Conservation (phyloP, 1,140 invertebrate genomes). For the Wiebesia pumilae region DNA sequence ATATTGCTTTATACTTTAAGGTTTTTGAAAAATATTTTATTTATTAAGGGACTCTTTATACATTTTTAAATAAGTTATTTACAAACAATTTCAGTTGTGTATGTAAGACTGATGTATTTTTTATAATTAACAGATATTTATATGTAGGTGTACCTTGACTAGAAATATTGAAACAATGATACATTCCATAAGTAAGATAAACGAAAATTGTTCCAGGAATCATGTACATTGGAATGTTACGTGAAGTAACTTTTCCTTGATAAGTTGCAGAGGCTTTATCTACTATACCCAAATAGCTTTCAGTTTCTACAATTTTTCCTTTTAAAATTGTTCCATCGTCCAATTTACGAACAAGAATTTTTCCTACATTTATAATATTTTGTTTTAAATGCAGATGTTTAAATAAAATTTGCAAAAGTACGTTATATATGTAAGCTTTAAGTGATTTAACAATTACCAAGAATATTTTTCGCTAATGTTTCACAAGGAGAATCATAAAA, state of each 20-base stretch:
- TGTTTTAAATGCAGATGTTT: constrained; percentile 6
- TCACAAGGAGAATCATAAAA: constrained; percentile 73
- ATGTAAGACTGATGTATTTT: not conserved
- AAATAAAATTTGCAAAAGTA: not conserved
- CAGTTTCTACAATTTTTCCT: constrained; percentile 86
- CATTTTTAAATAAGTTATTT: not conserved
- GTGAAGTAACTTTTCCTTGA: constrained; percentile 79
- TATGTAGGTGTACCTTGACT: constrained; percentile 76
- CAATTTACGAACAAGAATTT: constrained; percentile 78
- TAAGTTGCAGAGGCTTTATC: constrained; percentile 86
- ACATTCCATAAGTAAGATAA: constrained; percentile 89
- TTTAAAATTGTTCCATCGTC: constrained; percentile 76
- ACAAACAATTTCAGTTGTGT: not conserved
- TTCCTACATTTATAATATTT: constrained; percentile 65
- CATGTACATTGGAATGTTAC: constrained; percentile 89
- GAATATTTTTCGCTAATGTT: constrained; percentile 77
- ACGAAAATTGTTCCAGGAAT: constrained; percentile 85
- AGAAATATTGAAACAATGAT: constrained; percentile 89
- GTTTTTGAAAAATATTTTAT: too few relatives aligned
- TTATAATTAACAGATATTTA: not conserved
- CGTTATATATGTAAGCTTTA: not conserved
- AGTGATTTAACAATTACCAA: constrained; percentile 74
- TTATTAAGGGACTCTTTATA: too few relatives aligned
- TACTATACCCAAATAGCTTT: constrained; percentile 83
- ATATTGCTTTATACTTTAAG: not conserved